A percentile compares a stretch with the other conserved stretches of the same genome.
phyloP scores from a whole-genome alignment of 2,113 vertebrate species.

The Takifugu bimaculatus region DNA sequence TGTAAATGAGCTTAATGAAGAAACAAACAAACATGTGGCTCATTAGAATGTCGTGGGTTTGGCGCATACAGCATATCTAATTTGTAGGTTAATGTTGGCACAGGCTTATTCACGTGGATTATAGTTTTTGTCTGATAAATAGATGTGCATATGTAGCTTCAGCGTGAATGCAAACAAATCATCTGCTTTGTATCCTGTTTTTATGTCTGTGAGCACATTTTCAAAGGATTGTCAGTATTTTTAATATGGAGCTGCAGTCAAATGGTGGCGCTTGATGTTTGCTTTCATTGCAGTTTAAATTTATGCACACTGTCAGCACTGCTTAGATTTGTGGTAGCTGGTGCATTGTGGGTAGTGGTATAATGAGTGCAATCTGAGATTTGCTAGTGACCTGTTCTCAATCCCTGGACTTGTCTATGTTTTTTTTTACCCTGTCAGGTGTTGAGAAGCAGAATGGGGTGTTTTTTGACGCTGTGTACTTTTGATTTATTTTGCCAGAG shows the following conservation, averaged over 20 bases:
- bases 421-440: conserved; percentile 65
- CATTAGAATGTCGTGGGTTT: conserved; percentile 50
- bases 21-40: conserved; percentile 56
- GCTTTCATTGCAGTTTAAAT: background rate
- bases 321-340: conserved; percentile 20
- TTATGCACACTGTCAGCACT: conserved; percentile 18
- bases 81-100: conserved; percentile 66
- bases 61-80: conserved; percentile 51
- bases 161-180: conserved; percentile 37
- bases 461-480: conserved; percentile 72
- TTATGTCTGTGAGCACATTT: conserved; percentile 13
- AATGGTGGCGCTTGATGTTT: background rate
- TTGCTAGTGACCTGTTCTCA: conserved; percentile 52
- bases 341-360: conserved; percentile 52
- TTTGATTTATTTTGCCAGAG: conserved; percentile 80
- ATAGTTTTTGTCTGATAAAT: conserved; percentile 51
- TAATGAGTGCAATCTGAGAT: conserved; percentile 56
- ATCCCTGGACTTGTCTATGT: conserved; percentile 56
- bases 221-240: conserved; percentile 1
- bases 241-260: background rate
- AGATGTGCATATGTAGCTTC: conserved; percentile 36
- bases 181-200: conserved; percentile 37
- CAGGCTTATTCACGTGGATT: conserved; percentile 63
- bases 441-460: conserved; percentile 50
- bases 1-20: conserved; percentile 66